A percentile compares a stretch with the other conserved stretches of the same genome.
Conservation (phyloP, 2,113 vertebrate genomes). For the Panthera tigris region DNA sequence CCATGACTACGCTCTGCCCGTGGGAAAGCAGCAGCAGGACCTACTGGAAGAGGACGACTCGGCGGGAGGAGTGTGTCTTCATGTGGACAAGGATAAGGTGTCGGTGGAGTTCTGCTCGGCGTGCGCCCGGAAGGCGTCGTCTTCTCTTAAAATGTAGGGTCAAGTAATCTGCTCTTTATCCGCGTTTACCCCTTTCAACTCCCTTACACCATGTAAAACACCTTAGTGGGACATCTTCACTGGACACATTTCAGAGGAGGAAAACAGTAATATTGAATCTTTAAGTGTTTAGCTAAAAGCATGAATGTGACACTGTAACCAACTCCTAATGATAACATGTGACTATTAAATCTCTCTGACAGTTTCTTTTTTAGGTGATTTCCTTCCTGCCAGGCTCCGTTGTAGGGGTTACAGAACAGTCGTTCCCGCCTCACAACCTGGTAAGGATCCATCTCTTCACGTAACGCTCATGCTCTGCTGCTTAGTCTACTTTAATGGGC, state of each 20-base stretch:
- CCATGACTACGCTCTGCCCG: constrained; percentile 90
- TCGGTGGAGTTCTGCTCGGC: constrained; percentile 99
- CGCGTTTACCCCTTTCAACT: constrained; percentile 78
- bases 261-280: constrained; percentile 83
- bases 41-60: constrained; percentile 85
- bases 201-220: constrained; percentile 82
- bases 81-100: constrained; percentile 97
- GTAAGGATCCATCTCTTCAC: constrained; percentile 96
- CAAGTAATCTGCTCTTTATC: constrained; percentile 91
- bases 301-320: constrained; percentile 87
- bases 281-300: constrained; percentile 85
- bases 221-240: constrained; percentile 84
- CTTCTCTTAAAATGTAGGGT: constrained; percentile 97
- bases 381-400: constrained; percentile 94
- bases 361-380: constrained; percentile 99
- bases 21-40: constrained; percentile 86
- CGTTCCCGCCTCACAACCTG: constrained; percentile 95
- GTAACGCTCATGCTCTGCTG: constrained; percentile 88
- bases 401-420: constrained; percentile 96
- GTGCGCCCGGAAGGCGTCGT: constrained; percentile 93
- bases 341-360: constrained; percentile 99
- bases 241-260: constrained; percentile 85
- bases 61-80: constrained; percentile 94
- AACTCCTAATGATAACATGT: constrained; percentile 89
- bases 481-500: constrained; percentile 78